Base-by-base conservation (phyloP, 2,797 vertebrate species). In the Columba guinea region DNA sequence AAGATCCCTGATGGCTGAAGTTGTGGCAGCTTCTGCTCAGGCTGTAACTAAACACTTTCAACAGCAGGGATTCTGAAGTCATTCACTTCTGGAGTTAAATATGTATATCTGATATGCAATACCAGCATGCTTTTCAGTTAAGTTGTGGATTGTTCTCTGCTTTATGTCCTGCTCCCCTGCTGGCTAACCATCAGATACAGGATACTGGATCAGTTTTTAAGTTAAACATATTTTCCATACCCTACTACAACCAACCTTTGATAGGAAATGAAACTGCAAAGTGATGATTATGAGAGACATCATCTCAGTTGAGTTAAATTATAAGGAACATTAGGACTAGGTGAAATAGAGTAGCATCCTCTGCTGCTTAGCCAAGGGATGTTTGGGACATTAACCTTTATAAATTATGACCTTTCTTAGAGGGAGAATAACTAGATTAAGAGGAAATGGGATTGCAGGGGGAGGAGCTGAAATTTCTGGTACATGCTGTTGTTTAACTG, bases 221-320 rank as follows among this genome's bases (percentile, higher is more conserved):
- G 39, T 87, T 83, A 75, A 68, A 44, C 52, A 3, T 89, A 63
- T 96, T 94, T 93, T 80, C 60, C 46, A n/a, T 86, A 60, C 28
- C 60, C 60, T 71, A 6, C 60, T 80, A 71, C 55, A 71, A 35
- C 56, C 2, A 10, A 51, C 46, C 60, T 94, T 89, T 87, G 79
- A 49, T 89, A 95, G 85, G 88, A 94, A 96, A 93, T 96, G 92
- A 83, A 94, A 64, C 73, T 80, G 62, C 35, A 64, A 84, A 94
- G 68, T 95, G 51, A 59, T 85, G 65, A 90, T 95, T 94, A 86
- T 90, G 74, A 90, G 89, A 87, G 78, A 62, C 78, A 96, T 96
- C 59, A 94, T 96, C 87, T 95, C 82, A 53, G 80, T 87, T 85
- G 48, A 84, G 69, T 84, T 86, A 64, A 88, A 91, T 94, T 84